Conservation (phyloP, 1,140 invertebrate species). For the Leptonema lineaticorne region DNA sequence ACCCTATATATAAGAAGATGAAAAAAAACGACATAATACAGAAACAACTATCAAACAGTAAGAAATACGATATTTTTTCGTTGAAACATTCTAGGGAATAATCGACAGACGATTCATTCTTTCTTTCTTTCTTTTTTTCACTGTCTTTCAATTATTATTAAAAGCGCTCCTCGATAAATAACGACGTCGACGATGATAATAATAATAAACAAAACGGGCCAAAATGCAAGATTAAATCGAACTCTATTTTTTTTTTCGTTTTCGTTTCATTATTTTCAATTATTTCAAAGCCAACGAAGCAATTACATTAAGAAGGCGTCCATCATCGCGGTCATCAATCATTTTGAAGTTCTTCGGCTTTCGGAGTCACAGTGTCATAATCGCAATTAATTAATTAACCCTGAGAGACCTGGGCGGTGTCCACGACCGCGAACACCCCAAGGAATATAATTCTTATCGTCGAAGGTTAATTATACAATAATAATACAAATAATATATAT, state of each 20-base stretch:
- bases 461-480: not conserved
- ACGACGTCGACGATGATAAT: not conserved
- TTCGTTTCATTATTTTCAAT: constrained; percentile 6
- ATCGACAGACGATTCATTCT: no score
- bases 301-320: constrained; percentile 20
- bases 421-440: not conserved
- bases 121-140: no score
- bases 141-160: no score
- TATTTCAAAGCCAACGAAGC: not conserved
- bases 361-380: constrained; percentile 17
- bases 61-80: constrained; percentile 16
- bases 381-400: constrained; percentile 21
- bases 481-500: not conserved
- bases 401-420: not conserved
- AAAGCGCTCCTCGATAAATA: no score
- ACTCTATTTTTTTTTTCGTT: not conserved
- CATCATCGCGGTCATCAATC: constrained; percentile 18
- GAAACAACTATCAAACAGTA: no score
- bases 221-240: not conserved
- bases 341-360: constrained; percentile 8
- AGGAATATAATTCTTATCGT: not conserved
- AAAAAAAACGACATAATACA: not conserved
- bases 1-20: not conserved
- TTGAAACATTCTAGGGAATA: not conserved
- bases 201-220: not conserved